Evolutionary conservation across 2,113 vertebrate species (phyloP).

Genomic region (Phylloscopus whistleri): DNA sequence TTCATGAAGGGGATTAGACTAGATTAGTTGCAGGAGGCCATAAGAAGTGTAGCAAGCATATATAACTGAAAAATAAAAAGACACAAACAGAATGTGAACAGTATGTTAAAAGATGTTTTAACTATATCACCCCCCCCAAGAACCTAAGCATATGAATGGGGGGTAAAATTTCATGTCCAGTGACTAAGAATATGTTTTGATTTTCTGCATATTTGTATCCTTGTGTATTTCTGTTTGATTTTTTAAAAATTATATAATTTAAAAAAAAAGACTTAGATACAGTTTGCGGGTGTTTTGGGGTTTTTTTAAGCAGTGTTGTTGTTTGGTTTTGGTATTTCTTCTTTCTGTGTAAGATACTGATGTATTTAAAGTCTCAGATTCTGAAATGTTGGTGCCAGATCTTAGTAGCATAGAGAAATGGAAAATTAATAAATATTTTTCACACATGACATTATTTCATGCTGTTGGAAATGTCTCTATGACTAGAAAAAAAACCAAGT

Average conservation of each 20-base stretch:
- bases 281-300: fast-evolving
- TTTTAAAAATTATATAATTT: too few relatives aligned
- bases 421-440: not conserved
- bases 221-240: not conserved
- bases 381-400: not conserved
- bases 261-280: not conserved
- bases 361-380: not conserved
- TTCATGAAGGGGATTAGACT: not conserved
- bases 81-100: not conserved
- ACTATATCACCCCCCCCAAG: fast-evolving
- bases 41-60: not conserved
- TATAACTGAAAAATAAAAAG: not conserved
- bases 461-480: not conserved
- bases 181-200: not conserved
- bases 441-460: not conserved
- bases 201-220: not conserved
- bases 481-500: not conserved
- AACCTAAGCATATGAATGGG: not conserved
- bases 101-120: not conserved
- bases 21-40: not conserved
- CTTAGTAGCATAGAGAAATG: not conserved
- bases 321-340: not conserved
- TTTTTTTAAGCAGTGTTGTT: not conserved
- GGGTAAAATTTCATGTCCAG: not conserved
- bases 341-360: not conserved